These are phyloP conservation scores for Phalera bucephala DNA, from an alignment of 2,888 invertebrate genomes.

Conservation along the genomic window DNA sequence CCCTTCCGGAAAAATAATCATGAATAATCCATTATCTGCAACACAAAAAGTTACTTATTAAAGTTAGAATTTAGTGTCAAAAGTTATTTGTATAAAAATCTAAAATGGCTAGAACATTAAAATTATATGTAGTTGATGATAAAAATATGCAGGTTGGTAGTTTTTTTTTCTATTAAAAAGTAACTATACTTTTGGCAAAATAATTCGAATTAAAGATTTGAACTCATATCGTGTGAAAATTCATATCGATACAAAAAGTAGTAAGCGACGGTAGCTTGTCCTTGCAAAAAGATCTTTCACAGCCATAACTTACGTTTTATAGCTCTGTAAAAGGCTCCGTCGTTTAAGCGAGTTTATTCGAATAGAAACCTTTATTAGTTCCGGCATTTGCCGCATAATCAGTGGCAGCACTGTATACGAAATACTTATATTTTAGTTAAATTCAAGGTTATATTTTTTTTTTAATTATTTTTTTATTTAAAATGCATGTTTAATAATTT, in stretches of 20 bases:
- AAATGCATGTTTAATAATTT: too few species aligned
- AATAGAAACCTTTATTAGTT: conserved; percentile 47
- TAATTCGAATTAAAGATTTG: background rate
- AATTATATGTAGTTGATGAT: too few species aligned
- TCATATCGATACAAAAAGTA: conserved; percentile 28
- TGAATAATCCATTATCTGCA: too few species aligned
- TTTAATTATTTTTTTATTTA: background rate
- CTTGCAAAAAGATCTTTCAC: conserved; percentile 49
- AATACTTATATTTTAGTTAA: conserved; percentile 8
- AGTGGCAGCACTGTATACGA: conserved; percentile 51
- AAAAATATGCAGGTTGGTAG: too few species aligned
- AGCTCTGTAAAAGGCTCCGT: conserved; percentile 36
- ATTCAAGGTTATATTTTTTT: background rate
- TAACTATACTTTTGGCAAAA: too few species aligned
- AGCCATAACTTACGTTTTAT: conserved; percentile 51
- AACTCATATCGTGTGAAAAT: conserved; percentile 7
- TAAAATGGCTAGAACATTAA: too few species aligned
- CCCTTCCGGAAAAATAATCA: too few species aligned
- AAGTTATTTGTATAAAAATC: too few species aligned
- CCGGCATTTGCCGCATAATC: conserved; percentile 41
- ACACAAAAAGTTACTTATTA: too few species aligned
- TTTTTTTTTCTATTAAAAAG: too few species aligned
- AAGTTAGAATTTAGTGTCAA: too few species aligned
- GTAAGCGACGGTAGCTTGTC: conserved; percentile 37
- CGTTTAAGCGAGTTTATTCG: conserved; percentile 37